phyloP scores from a whole-genome alignment of 1,140 invertebrate genomes.

The Mesaphorura yosii region DNA sequence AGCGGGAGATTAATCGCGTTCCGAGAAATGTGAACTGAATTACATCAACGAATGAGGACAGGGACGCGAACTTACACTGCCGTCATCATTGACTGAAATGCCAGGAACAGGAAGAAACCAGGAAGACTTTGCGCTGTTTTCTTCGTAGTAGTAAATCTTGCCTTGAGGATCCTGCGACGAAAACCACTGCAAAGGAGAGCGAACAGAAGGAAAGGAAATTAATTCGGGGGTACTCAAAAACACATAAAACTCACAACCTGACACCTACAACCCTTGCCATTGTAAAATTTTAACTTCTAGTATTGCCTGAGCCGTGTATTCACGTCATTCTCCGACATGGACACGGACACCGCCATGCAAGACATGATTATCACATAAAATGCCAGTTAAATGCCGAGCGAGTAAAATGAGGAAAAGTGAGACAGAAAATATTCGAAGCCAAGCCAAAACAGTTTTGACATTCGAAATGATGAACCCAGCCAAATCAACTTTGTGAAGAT shows the following conservation, averaged over 20 bases:
- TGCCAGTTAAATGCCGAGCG: too few relatives aligned
- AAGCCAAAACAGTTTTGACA: too few relatives aligned
- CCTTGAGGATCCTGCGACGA: conserved; percentile 47
- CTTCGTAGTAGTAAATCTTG: conserved; percentile 50
- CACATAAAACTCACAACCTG: not conserved
- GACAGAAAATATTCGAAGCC: too few relatives aligned
- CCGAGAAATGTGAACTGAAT: not conserved
- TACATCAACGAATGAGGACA: not conserved
- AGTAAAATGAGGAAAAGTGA: too few relatives aligned
- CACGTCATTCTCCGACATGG: too few relatives aligned
- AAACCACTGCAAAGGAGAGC: conserved; percentile 45
- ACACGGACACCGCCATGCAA: too few relatives aligned
- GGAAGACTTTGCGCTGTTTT: conserved; percentile 47
- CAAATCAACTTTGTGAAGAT: too few relatives aligned
- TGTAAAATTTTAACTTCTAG: too few relatives aligned
- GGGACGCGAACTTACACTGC: not conserved
- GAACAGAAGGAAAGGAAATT: conserved; percentile 29
- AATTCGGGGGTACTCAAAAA: conserved; percentile 4
- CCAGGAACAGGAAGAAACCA: conserved; percentile 45
- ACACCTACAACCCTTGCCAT: too few relatives aligned
- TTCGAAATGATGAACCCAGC: too few relatives aligned
- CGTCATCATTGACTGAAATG: conserved; percentile 1
- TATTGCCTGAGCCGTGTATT: too few relatives aligned
- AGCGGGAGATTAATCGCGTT: not conserved
- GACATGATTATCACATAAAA: too few relatives aligned